Percentiles rank a stretch among this genome's conserved stretches.
Conservation (phyloP, 2,888 invertebrate genomes). For the Oscheius sp. region DNA sequence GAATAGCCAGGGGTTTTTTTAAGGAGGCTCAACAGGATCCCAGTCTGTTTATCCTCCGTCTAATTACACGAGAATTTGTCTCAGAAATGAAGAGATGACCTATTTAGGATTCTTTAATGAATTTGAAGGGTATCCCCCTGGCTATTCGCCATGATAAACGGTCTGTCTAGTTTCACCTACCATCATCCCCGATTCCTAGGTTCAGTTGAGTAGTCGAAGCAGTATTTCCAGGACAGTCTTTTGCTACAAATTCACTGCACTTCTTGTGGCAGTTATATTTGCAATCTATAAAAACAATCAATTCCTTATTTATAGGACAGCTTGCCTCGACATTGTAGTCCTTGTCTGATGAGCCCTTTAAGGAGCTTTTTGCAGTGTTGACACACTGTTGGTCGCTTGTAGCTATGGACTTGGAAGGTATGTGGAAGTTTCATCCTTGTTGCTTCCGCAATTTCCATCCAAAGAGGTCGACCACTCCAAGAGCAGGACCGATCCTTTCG, state of each 20-base stretch:
- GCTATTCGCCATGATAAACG: too few species aligned
- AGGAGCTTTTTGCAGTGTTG: slow-evolving; percentile 93
- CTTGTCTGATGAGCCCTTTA: slow-evolving; percentile 89
- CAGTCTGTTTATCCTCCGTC: neutral
- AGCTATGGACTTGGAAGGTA: slow-evolving; percentile 94
- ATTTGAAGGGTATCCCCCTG: neutral
- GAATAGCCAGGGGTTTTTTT: too few species aligned
- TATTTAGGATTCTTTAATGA: neutral
- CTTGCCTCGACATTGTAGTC: slow-evolving; percentile 87
- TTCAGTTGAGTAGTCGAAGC: slow-evolving; percentile 48
- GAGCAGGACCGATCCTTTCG: slow-evolving; percentile 70
- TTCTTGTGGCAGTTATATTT: slow-evolving; percentile 95
- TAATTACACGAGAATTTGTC: neutral
- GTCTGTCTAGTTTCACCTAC: too few species aligned
- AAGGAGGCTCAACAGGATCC: too few species aligned
- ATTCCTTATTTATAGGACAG: neutral
- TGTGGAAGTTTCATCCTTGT: slow-evolving; percentile 82
- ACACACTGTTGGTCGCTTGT: slow-evolving; percentile 95
- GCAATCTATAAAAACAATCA: slow-evolving; percentile 77
- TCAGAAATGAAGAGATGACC: too few species aligned
- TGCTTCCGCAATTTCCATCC: slow-evolving; percentile 81
- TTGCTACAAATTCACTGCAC: slow-evolving; percentile 74
- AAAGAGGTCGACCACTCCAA: slow-evolving; percentile 77
- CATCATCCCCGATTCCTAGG: slow-evolving; percentile 54
- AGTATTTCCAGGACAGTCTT: slow-evolving; percentile 68